Evolutionary conservation across 2,888 invertebrate species (phyloP).

Genomic region (Punctoribates punctum): DNA sequence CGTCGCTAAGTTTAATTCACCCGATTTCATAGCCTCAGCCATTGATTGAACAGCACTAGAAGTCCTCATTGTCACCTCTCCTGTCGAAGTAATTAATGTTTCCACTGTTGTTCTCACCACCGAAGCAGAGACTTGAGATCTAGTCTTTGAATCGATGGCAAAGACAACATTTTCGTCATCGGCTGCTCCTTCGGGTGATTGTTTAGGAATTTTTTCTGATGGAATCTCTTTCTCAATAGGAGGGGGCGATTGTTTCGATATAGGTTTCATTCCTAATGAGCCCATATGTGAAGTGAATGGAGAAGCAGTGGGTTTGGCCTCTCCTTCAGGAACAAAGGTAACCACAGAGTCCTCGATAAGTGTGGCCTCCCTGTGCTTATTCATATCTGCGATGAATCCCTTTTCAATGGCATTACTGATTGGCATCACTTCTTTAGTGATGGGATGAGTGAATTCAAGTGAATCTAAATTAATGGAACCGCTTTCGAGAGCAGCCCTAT

Average conservation of each 20-base stretch:
- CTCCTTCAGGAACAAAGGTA: neutral
- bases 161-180: neutral
- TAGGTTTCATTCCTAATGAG: too few species aligned
- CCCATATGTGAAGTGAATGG: neutral
- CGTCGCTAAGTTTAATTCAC: conserved; percentile 61
- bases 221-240: too few species aligned
- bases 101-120: neutral
- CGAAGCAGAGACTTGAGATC: neutral
- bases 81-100: conserved; percentile 18
- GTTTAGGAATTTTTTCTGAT: neutral
- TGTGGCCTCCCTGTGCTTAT: neutral
- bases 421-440: conserved; percentile 53
- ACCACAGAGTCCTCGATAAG: neutral
- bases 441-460: conserved; percentile 55
- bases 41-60: conserved; percentile 55
- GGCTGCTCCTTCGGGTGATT: neutral
- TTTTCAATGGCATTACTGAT: conserved; percentile 51
- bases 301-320: neutral
- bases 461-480: conserved; percentile 55
- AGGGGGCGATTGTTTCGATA: too few species aligned
- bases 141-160: neutral
- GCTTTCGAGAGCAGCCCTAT: conserved; percentile 54
- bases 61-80: neutral
- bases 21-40: conserved; percentile 63
- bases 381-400: conserved; percentile 46